Percentiles rank a stretch among this genome's conserved stretches.
These are phyloP conservation scores for Zaprionus camerounensis DNA, from an alignment of 1,140 invertebrate species.

Conservation along the genomic window DNA sequence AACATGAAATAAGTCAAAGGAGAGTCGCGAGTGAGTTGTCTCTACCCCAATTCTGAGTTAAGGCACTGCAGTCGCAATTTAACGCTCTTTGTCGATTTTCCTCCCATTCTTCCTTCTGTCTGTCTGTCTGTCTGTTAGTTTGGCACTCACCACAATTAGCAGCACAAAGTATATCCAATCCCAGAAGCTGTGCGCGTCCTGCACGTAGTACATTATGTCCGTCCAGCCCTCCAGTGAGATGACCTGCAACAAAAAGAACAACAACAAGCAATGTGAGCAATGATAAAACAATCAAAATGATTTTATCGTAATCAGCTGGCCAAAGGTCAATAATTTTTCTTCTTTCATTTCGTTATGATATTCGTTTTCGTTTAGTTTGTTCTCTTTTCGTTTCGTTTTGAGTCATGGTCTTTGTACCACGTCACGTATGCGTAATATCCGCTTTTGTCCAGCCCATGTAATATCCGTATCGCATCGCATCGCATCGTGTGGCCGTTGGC, in stretches of 20 bases:
- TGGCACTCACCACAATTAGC: conserved; percentile 96
- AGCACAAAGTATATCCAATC: conserved; percentile 99
- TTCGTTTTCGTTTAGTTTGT: background rate
- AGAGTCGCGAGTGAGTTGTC: too few relatives aligned
- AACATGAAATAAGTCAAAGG: too few relatives aligned
- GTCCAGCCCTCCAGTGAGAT: conserved; percentile 97
- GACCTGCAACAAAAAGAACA: conserved; percentile 86
- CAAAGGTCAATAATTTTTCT: conserved; percentile 12
- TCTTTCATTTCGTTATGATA: background rate
- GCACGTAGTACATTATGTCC: conserved; percentile 97
- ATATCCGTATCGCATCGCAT: background rate
- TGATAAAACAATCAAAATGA: conserved; percentile 13
- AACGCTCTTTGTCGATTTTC: too few relatives aligned
- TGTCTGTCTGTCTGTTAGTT: background rate
- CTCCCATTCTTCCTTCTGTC: background rate
- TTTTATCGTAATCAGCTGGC: conserved; percentile 39
- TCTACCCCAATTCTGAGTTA: too few relatives aligned
- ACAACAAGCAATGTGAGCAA: conserved; percentile 1
- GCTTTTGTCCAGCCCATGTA: conserved; percentile 1
- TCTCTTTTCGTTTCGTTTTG: background rate
- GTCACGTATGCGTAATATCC: conserved; percentile 72
- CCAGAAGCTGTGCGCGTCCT: conserved; percentile 99
- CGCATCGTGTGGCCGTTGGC: conserved; percentile 1
- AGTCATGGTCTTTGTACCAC: conserved; percentile 42
- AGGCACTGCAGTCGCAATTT: too few relatives aligned